phyloP scores from a whole-genome alignment of 2,797 vertebrate genomes.

The Eidolon dupreanum region DNA sequence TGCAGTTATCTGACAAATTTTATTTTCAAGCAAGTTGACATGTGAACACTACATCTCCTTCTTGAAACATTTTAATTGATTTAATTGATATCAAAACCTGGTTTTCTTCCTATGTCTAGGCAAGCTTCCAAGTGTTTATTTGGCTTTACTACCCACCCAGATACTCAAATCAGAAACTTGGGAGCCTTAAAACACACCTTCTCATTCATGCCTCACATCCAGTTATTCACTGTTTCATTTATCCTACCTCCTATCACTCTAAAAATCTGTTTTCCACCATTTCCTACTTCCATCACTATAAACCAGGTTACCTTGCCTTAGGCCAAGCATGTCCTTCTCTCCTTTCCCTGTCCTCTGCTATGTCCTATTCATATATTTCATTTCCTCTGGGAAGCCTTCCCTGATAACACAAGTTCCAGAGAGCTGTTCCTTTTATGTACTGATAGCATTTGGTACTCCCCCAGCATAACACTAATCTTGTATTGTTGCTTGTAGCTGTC shows the following conservation, averaged over 20 bases:
- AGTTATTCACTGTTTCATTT: neutral
- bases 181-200: neutral
- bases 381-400: neutral
- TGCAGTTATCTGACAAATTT: neutral
- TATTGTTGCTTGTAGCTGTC: neutral
- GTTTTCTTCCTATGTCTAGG: neutral
- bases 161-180: neutral
- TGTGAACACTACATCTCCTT: neutral
- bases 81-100: neutral
- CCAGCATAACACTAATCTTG: neutral
- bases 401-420: neutral
- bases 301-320: neutral
- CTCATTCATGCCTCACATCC: neutral
- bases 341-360: neutral
- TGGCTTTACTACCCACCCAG: neutral
- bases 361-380: neutral
- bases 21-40: slow-evolving; percentile 7
- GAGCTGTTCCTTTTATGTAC: neutral
- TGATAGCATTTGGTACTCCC: neutral
- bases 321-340: neutral
- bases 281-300: neutral
- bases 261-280: neutral
- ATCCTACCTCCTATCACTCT: neutral
- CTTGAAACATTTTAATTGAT: neutral
- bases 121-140: neutral